Base-by-base conservation (phyloP, 2,113 vertebrate species). In the Laterallus jamaicensis region DNA sequence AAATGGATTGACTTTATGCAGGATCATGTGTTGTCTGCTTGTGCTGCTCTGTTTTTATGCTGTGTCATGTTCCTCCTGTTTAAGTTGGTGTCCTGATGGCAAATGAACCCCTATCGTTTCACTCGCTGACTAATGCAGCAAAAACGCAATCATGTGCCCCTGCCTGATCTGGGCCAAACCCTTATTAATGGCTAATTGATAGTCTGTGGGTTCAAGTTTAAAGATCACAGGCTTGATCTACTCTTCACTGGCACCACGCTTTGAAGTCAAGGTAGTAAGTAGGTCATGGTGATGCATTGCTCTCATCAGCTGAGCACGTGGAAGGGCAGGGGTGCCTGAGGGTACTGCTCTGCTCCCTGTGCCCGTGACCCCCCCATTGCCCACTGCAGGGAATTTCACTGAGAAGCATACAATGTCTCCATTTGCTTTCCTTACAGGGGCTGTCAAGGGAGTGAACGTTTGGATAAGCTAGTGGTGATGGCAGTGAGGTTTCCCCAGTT, bases 261-360 rank as follows among this genome's bases (percentile, higher is more conserved):
- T 35, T 3, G 7, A 3, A 11, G 52, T 20, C 26, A 6, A 55
- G 74, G 60, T 40, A 37, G 32, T 15, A 1, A 3, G 32, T 3
- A 29, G 66, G 73, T 92, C 50, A 12, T 15, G 3, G 2, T 0
- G 0, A 21, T 0, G 3, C 1, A 0, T 12, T 9, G 8, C n/a
- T 40, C 35, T 44, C 29, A 0, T 11, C 35, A 13, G 56, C 50
- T 8, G 49, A 20, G 13, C 5, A 5, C 0, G 0, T 3, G 10
- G 19, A 32, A 60, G 37, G 71, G 9, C 68, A 20, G 75, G 78
- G 24, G 3, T 7, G 9, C 32, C 60, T 4, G 0, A 56, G 69
- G 60, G 50, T 6, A 4, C 4, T 13, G 59, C 44, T 44, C 10
- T 3, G 4, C 68, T 60, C 63, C 5, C 0, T 11, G 12, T 20